These are phyloP conservation scores for Lasioglossum pauxillum DNA, from an alignment of 2,888 invertebrate genomes.

Conservation along the genomic window DNA sequence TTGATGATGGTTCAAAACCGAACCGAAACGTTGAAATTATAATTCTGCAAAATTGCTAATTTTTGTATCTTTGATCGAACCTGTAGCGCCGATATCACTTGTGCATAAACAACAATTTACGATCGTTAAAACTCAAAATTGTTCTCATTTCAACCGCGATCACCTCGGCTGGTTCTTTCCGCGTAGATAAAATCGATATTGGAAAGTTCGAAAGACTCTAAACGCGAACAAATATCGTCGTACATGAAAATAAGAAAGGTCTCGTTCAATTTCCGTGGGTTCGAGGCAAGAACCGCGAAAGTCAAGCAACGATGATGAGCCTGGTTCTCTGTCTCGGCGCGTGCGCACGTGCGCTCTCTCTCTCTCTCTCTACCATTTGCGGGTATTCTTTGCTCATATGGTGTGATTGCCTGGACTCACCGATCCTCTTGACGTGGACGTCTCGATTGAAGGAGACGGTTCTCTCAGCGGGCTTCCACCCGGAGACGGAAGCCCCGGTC, in stretches of 20 bases:
- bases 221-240: neutral
- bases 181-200: neutral
- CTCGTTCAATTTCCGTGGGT: neutral
- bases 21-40: no score
- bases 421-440: conserved; percentile 95
- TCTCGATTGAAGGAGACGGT: conserved; percentile 95
- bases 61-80: no score
- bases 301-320: conserved; percentile 75
- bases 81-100: no score
- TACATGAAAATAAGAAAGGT: neutral
- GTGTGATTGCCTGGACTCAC: conserved; percentile 87
- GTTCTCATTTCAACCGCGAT: neutral
- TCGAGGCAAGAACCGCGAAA: neutral
- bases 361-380: conserved; percentile 58
- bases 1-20: no score
- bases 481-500: conserved; percentile 77
- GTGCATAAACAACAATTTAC: no score
- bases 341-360: conserved; percentile 23
- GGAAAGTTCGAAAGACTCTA: neutral
- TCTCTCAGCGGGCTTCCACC: conserved; percentile 86
- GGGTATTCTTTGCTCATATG: conserved; percentile 71
- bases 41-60: no score
- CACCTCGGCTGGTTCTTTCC: neutral
- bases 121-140: no score
- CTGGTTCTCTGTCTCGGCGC: conserved; percentile 49